Evolutionary conservation across 2,113 vertebrate species (phyloP).

Genomic region (Heteronetta atricapilla): DNA sequence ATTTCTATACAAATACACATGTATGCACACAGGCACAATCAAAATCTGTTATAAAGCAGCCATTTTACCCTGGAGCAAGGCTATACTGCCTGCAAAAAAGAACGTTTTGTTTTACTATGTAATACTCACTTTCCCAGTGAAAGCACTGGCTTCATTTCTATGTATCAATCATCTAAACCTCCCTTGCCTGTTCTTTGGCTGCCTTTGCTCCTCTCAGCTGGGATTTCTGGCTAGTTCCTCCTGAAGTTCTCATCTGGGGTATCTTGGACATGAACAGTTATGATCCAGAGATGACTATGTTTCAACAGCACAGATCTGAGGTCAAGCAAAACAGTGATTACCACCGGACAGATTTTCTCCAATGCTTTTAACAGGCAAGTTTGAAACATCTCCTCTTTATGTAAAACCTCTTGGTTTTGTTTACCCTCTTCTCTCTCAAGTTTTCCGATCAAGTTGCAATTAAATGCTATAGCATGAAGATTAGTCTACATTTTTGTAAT

Average conservation of each 20-base stretch:
- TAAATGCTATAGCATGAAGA: not conserved
- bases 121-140: not conserved
- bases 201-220: not conserved
- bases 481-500: not conserved
- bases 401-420: not conserved
- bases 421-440: too few relatives aligned
- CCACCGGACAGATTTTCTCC: not conserved
- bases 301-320: not conserved
- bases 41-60: not conserved
- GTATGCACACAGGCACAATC: not conserved
- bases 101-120: rapidly evolving
- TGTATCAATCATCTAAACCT: not conserved
- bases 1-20: not conserved
- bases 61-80: not conserved
- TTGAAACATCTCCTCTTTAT: not conserved
- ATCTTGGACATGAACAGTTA: not conserved
- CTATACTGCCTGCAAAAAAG: not conserved
- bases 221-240: not conserved
- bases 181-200: not conserved
- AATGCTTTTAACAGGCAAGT: not conserved
- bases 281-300: not conserved
- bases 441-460: not conserved
- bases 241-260: not conserved
- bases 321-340: not conserved
- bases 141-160: not conserved